Conservation (phyloP, 2,888 invertebrate species). For the Brassicogethes aeneus region DNA sequence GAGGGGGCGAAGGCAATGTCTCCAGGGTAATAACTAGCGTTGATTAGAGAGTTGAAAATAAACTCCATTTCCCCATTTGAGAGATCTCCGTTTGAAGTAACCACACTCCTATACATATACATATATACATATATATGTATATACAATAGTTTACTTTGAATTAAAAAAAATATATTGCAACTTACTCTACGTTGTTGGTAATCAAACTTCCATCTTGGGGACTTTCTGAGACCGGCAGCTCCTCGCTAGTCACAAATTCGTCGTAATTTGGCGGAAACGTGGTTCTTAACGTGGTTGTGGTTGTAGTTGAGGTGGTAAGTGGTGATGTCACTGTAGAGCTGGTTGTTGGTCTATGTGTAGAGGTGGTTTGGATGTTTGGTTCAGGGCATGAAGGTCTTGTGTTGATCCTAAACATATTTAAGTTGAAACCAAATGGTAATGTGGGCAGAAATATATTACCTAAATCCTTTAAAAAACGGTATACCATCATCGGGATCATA, state of each 20-base stretch:
- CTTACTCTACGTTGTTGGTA: too few species aligned
- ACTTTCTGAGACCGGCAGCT: background rate
- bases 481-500: constrained; percentile 47
- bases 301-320: background rate
- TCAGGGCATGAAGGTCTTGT: background rate
- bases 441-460: background rate
- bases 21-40: background rate
- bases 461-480: constrained; percentile 22
- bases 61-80: too few species aligned
- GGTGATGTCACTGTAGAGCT: background rate
- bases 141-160: too few species aligned
- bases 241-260: background rate
- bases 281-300: background rate
- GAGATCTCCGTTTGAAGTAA: too few species aligned
- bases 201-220: too few species aligned
- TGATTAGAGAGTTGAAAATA: background rate
- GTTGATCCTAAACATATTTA: background rate
- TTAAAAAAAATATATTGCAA: too few species aligned
- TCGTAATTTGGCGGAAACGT: background rate
- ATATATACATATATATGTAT: too few species aligned
- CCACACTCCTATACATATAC: too few species aligned
- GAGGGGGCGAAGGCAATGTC: background rate
- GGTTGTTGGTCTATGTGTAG: background rate
- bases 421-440: background rate
- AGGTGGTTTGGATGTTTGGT: background rate